Evolutionary conservation across 2,797 vertebrate species (phyloP).

Genomic region (Pangasius macronema): DNA sequence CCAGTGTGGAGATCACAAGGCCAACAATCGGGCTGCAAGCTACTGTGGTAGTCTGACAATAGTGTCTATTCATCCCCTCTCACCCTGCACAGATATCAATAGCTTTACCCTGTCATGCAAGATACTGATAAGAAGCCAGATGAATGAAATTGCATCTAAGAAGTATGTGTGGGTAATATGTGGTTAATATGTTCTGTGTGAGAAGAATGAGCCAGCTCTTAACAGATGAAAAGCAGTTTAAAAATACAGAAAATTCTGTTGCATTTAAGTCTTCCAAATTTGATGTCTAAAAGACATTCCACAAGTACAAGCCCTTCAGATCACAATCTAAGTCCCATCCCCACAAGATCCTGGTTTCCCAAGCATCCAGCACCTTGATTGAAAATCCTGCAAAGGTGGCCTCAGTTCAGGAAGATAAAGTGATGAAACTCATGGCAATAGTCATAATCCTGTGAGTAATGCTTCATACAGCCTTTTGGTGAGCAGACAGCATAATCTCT

Average conservation of each 20-base stretch:
- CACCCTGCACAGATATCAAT: constrained; percentile 65
- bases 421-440: constrained; percentile 66
- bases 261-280: not conserved
- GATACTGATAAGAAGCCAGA: constrained; percentile 64
- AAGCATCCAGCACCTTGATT: constrained; percentile 55
- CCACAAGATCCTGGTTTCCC: constrained; percentile 43
- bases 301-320: not conserved
- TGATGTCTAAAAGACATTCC: not conserved
- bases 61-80: constrained; percentile 26
- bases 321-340: constrained; percentile 21
- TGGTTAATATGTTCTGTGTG: constrained; percentile 16
- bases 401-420: constrained; percentile 43
- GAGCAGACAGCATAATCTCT: constrained; percentile 52
- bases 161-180: constrained; percentile 25
- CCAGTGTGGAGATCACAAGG: constrained; percentile 40
- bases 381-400: constrained; percentile 58
- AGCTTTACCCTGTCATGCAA: constrained; percentile 64
- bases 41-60: constrained; percentile 28
- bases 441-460: constrained; percentile 48
- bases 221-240: not conserved
- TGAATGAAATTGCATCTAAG: constrained; percentile 67
- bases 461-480: constrained; percentile 46
- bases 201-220: not conserved
- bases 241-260: not conserved
- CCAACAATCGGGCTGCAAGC: constrained; percentile 25